Conservation (phyloP, 2,888 invertebrate genomes). For the Deilephila porcellus region DNA sequence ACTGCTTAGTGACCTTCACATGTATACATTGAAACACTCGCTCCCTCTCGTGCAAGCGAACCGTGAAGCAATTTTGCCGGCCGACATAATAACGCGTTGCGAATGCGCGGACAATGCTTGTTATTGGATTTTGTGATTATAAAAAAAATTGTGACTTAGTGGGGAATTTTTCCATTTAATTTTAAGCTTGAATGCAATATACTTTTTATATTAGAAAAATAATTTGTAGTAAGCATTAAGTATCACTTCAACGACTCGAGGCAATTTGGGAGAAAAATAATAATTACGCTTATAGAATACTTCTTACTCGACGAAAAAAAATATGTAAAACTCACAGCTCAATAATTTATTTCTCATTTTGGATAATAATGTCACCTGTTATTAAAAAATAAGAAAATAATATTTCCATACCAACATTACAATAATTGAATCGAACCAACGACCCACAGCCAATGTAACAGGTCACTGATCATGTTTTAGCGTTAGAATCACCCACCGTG, state of each 20-base stretch:
- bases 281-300: too few species aligned
- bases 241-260: too few species aligned
- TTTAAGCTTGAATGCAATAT: too few species aligned
- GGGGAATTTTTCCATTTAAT: background rate
- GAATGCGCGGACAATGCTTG: background rate
- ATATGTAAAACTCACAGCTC: too few species aligned
- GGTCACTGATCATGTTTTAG: background rate
- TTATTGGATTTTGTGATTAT: slow-evolving; percentile 1
- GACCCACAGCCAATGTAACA: background rate
- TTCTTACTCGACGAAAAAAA: too few species aligned
- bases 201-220: too few species aligned
- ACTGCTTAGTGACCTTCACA: slow-evolving; percentile 6
- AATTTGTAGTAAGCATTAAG: too few species aligned
- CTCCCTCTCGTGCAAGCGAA: background rate
- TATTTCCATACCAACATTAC: background rate
- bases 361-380: too few species aligned
- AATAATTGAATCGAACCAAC: background rate
- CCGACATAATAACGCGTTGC: background rate
- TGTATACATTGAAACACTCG: background rate
- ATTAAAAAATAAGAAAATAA: too few species aligned
- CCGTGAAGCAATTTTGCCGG: background rate
- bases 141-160: background rate
- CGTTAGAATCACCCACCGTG: background rate
- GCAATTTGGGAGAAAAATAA: too few species aligned
- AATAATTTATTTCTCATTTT: too few species aligned